Percentiles rank a stretch among this genome's conserved stretches.
phyloP scores from a whole-genome alignment of 2,888 invertebrate genomes.

The Mesodorylaimus sp. region DNA sequence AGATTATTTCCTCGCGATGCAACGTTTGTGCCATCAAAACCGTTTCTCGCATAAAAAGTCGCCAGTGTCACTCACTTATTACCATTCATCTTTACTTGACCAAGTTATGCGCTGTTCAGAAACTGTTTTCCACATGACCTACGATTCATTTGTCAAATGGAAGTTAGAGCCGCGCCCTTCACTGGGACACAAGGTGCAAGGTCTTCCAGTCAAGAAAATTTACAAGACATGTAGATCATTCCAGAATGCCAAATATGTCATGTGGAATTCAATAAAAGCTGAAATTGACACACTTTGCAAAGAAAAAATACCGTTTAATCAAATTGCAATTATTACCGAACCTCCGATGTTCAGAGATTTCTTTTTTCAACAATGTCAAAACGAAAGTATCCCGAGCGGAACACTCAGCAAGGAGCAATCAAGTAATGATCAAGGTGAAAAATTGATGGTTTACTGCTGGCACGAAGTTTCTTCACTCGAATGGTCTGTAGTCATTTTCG shows the following conservation, averaged over 20 bases:
- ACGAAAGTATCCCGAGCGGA: no score
- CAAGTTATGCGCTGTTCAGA: neutral
- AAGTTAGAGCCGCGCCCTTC: neutral
- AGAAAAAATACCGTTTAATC: neutral
- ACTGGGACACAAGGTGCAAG: neutral
- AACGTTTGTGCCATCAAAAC: neutral
- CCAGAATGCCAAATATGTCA: neutral
- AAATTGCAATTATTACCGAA: neutral
- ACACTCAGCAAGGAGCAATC: no score
- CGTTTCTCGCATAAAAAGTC: no score
- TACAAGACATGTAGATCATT: neutral
- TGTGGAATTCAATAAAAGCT: neutral
- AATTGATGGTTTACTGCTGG: neutral
- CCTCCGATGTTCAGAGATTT: no score
- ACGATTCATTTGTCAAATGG: neutral
- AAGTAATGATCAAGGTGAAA: neutral
- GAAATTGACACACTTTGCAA: neutral
- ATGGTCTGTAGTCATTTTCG: neutral
- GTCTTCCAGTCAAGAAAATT: neutral
- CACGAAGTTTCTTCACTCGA: neutral
- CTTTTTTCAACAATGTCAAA: no score
- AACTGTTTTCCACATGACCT: neutral
- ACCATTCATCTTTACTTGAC: neutral
- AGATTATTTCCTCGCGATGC: neutral
- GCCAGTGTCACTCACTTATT: neutral